Evolutionary conservation across 2,888 invertebrate genomes (phyloP).

Genomic region (Clostera curtula): DNA sequence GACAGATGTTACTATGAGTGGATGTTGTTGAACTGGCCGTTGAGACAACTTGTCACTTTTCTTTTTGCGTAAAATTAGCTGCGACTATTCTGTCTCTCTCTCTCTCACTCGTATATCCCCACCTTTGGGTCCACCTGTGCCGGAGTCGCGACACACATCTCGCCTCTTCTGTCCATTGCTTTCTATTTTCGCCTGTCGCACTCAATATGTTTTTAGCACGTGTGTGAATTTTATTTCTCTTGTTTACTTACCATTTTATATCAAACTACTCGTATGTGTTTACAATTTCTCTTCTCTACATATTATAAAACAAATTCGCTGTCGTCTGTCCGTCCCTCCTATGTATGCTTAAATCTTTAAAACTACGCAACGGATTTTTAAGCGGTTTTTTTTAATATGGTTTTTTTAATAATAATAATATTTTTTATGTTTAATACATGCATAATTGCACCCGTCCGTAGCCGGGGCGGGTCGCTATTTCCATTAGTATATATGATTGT

Average conservation of each 20-base stretch:
- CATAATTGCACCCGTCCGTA: too few relatives aligned
- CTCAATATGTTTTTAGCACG: constrained; percentile 42
- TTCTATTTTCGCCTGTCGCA: constrained; percentile 68
- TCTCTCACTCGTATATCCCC: constrained; percentile 36
- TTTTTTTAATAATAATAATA: too few relatives aligned
- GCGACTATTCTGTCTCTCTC: constrained; percentile 40
- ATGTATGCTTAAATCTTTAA: too few relatives aligned
- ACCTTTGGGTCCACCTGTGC: constrained; percentile 54
- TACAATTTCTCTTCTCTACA: too few relatives aligned
- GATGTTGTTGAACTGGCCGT: constrained; percentile 48
- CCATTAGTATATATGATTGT: too few relatives aligned
- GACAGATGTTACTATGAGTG: constrained; percentile 49
- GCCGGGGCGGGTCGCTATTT: too few relatives aligned
- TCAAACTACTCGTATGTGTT: not conserved
- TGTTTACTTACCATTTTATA: constrained; percentile 21
- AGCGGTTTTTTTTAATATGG: too few relatives aligned
- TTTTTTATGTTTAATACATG: too few relatives aligned
- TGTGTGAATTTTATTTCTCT: constrained; percentile 31
- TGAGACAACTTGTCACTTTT: constrained; percentile 47
- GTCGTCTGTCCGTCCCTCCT: too few relatives aligned
- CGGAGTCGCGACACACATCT: constrained; percentile 63
- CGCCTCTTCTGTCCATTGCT: constrained; percentile 61
- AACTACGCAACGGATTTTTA: too few relatives aligned
- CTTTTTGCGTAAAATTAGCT: constrained; percentile 42
- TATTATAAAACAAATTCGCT: too few relatives aligned